A percentile compares a stretch with the other conserved stretches of the same genome.
phyloP scores from a whole-genome alignment of 1,140 invertebrate genomes.

The Gryllus bimaculatus region DNA sequence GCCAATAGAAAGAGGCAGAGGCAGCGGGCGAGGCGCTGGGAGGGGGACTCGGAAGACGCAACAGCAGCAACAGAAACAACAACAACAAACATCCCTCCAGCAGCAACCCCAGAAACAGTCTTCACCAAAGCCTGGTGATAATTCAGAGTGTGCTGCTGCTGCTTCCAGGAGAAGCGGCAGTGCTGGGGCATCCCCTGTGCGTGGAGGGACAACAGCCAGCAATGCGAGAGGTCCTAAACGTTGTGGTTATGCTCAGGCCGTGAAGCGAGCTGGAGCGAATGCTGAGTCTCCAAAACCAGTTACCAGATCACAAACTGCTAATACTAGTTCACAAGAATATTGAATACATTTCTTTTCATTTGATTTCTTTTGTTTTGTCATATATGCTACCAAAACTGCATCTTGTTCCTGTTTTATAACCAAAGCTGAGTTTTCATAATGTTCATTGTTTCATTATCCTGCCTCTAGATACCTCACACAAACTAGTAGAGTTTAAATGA shows the following conservation, averaged over 20 bases:
- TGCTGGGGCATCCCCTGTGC: slow-evolving; percentile 2
- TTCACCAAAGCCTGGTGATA: not conserved
- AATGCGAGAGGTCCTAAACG: not conserved
- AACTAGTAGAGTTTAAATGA: not conserved
- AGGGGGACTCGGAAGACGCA: not conserved
- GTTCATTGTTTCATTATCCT: not conserved
- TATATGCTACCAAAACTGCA: not conserved
- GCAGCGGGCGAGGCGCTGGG: not conserved
- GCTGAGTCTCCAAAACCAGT: not conserved
- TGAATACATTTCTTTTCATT: not conserved
- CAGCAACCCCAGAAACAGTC: not conserved
- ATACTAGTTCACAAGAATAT: not conserved
- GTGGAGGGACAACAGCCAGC: not conserved
- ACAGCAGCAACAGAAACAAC: not conserved
- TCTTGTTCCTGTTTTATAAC: not conserved
- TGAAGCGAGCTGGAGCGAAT: slow-evolving; percentile 5
- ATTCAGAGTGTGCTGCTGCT: not conserved
- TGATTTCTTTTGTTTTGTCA: not conserved
- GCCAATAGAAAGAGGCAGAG: not conserved
- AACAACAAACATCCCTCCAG: not conserved
- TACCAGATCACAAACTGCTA: slow-evolving; percentile 7
- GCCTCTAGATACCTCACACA: not conserved
- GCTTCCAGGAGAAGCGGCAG: not conserved
- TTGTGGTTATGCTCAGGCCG: slow-evolving; percentile 12
- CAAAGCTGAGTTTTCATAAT: not conserved